Conservation (phyloP, 2,888 invertebrate genomes). For the Nasonia oneida region DNA sequence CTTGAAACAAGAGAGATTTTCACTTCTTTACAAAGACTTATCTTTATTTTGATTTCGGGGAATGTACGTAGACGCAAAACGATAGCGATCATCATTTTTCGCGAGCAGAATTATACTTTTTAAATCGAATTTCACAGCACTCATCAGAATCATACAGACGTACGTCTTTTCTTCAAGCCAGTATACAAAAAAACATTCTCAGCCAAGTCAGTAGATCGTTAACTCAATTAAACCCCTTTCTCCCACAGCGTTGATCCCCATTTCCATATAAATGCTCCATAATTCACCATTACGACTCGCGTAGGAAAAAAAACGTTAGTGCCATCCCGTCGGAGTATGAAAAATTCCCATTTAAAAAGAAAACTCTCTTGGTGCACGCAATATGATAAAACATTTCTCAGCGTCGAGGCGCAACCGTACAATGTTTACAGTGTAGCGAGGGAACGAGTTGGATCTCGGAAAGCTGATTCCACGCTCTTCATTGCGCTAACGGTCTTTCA, state of each 20-base stretch:
- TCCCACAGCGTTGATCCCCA: constrained; percentile 37
- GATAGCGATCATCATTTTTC: background rate
- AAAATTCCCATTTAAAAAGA: constrained; percentile 45
- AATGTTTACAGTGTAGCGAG: background rate
- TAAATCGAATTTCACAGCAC: background rate
- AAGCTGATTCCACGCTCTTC: constrained; percentile 54
- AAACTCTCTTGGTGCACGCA: constrained; percentile 44
- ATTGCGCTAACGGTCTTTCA: constrained; percentile 42
- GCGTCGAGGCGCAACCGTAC: background rate
- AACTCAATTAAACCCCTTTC: constrained; percentile 35
- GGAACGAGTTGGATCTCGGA: constrained; percentile 34
- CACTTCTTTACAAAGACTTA: background rate
- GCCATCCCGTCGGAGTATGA: background rate
- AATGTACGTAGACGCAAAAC: background rate
- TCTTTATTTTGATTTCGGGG: background rate
- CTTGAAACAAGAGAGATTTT: constrained; percentile 11
- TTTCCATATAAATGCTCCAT: constrained; percentile 41
- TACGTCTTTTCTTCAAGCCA: constrained; percentile 2
- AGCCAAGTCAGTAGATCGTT: background rate
- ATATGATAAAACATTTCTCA: constrained; percentile 51
- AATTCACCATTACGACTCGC: constrained; percentile 12
- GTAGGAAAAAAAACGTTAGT: constrained; percentile 30
- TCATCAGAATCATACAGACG: background rate
- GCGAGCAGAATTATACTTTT: background rate
- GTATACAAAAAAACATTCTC: constrained; percentile 40